phyloP scores from a whole-genome alignment of 53 echinoderm and acorn worm species.

The Echinometra lucunter region DNA sequence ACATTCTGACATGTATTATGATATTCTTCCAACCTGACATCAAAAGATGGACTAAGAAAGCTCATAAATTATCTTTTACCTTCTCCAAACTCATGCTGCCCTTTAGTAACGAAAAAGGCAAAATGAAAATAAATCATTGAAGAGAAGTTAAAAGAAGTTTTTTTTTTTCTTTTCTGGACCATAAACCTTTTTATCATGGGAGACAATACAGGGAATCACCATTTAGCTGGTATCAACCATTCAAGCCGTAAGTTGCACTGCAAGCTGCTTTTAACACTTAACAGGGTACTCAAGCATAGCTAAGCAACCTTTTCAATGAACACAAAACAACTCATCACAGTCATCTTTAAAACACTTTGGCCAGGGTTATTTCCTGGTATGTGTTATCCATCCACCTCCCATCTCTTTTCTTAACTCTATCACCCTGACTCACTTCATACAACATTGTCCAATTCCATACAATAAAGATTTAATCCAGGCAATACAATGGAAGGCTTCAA shows the following conservation, averaged over 20 bases:
- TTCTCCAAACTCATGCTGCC: too few relatives aligned
- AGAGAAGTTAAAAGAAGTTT: too few relatives aligned
- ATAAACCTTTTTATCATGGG: neutral
- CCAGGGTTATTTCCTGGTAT: slow-evolving; percentile 36
- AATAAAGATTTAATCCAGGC: neutral
- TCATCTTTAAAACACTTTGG: neutral
- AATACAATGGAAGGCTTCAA: too few relatives aligned
- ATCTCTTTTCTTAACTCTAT: neutral
- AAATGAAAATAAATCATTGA: too few relatives aligned
- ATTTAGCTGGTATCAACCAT: neutral
- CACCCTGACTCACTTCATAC: neutral
- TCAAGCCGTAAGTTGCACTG: neutral
- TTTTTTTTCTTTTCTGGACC: too few relatives aligned
- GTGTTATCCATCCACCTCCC: neutral
- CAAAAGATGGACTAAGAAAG: too few relatives aligned
- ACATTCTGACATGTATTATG: too few relatives aligned
- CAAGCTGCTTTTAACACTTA: neutral
- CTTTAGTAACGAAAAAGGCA: too few relatives aligned
- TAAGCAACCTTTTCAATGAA: neutral
- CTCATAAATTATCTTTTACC: too few relatives aligned
- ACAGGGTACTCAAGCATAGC: neutral
- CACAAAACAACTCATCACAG: slow-evolving; percentile 5
- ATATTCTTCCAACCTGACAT: too few relatives aligned
- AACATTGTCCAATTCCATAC: neutral
- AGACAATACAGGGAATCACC: neutral